Evolutionary conservation across 2,888 invertebrate species (phyloP), one percentile per base, ranked within the genome.

Genomic region (Holacanthella duospinosa): DNA sequence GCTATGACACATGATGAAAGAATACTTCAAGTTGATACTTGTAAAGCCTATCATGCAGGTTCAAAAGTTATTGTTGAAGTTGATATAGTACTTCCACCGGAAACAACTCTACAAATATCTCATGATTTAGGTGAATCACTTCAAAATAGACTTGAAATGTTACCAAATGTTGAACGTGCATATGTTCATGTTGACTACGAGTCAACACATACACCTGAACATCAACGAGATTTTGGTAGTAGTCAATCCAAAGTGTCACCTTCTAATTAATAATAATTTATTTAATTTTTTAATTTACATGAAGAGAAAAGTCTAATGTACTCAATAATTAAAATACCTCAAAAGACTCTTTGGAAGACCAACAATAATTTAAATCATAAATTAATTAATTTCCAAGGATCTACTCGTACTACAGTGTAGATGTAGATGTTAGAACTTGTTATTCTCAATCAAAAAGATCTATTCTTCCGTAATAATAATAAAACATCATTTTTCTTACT

Each of bases 1-100:
- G 61, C 61, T 2, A 61, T 61, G 61, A 61, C 55, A 16, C 61
- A 61, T 55, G 61, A 61, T 36, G 55, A 29, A 3, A 2, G 61
- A 27, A 61, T 61, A 24, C 24, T 61, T 4, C 55, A 61, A 28
- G 55, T 61, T 6, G 55, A 55, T 16, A 55, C 28, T 6, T 55
- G 26, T 26, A 55, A 55, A 55, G 55, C 26, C 28, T 55, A 27
- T 55, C 28, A 26, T 26, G 55, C 26, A 24, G 28, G 28, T 6
- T 55, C 55, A 26, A 55, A 55, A 55, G 28, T 27, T 26, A 55
- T 55, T 28, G 28, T 28, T n/a, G 28, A 55, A 55, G 26, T 55
- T 55, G 55, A 61, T 26, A 61, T 61, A 24, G 61, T 61, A 29
- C 43, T 61, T 2, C 61, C 61, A 29, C 61, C 61, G 2, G 55